Base-by-base conservation (phyloP, 2,797 vertebrate genomes). In the Pangasius mekongensis region DNA sequence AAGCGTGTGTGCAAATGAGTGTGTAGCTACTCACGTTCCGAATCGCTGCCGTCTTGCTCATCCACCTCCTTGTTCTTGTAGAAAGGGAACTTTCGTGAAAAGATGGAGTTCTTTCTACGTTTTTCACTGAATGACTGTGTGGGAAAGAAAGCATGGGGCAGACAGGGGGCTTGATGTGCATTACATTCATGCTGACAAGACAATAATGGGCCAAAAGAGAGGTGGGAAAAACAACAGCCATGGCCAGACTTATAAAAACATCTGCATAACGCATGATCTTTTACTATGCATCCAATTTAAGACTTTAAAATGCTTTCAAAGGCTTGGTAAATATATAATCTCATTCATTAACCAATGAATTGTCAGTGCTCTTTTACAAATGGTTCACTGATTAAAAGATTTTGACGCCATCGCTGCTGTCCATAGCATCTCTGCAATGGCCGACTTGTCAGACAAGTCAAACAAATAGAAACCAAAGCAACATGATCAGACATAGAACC, bases 31-130 rank as follows among this genome's bases (percentile, higher is more conserved):
- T 99, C 98, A 99, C 98, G 96, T 97, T 99, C 98, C 36, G 97
- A 97, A 95, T 99, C 98, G 95, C 97, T 98, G 96, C 97, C 96
- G 95, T 99, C 98, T 95, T 97, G 98, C 95, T 99, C 98, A 96
- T 97, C 97, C 94, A 95, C 95, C 95, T 98, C 98, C 98, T 97
- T 99, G 98, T 97, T 99, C 98, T 99, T 99, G 98, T 98, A 99
- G 98, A 99, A 99, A 93, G 98, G 98, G 96, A 99, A 99, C 95
- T 99, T 99, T 98, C 97, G 97, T 96, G 98, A 98, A 98, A 99
- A 99, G 98, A 98, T 98, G 98, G 99, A 97, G 98, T 96, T 99
- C 98, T 99, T 99, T 99, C 98, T 99, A 99, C 97, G 98, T 97
- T 97, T 99, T 97, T 99, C 98, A 99, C 97, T 99, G 97, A 98